These are phyloP conservation scores for Acanthosepion esculentum DNA, from an alignment of 2,888 invertebrate genomes.

Conservation along the genomic window DNA sequence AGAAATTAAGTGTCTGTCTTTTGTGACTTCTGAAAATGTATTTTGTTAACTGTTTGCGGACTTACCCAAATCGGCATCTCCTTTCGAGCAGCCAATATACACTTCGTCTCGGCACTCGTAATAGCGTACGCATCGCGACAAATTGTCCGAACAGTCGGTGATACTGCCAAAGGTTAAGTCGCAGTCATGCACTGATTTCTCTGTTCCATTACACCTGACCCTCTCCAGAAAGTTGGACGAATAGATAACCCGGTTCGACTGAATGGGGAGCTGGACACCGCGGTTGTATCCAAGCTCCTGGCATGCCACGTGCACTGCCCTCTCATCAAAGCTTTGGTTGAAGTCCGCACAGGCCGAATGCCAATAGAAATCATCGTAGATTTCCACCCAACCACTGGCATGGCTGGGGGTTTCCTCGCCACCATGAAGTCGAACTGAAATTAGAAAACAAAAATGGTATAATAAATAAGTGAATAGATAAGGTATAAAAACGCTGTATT, in stretches of 20 bases:
- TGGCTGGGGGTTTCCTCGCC: neutral
- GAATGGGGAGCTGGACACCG: constrained; percentile 77
- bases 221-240: constrained; percentile 37
- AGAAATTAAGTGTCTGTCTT: too few relatives aligned
- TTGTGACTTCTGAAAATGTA: too few relatives aligned
- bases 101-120: constrained; percentile 42
- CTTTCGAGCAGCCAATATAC: constrained; percentile 20
- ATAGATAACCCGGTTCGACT: neutral
- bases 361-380: constrained; percentile 37
- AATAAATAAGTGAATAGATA: too few relatives aligned
- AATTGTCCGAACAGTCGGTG: neutral
- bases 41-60: too few relatives aligned
- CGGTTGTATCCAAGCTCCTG: constrained; percentile 76
- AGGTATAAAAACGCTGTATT: too few relatives aligned
- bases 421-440: constrained; percentile 36
- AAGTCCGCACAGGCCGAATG: constrained; percentile 47
- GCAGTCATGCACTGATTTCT: neutral
- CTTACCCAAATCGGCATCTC: neutral
- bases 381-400: constrained; percentile 25
- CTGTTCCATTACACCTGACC: neutral
- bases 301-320: constrained; percentile 53
- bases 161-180: constrained; percentile 25
- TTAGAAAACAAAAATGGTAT: neutral
- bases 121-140: constrained; percentile 35
- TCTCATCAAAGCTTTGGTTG: constrained; percentile 48